These are phyloP conservation scores for Galeopterus variegatus DNA, from an alignment of 2,113 vertebrate species.

Conservation along the genomic window DNA sequence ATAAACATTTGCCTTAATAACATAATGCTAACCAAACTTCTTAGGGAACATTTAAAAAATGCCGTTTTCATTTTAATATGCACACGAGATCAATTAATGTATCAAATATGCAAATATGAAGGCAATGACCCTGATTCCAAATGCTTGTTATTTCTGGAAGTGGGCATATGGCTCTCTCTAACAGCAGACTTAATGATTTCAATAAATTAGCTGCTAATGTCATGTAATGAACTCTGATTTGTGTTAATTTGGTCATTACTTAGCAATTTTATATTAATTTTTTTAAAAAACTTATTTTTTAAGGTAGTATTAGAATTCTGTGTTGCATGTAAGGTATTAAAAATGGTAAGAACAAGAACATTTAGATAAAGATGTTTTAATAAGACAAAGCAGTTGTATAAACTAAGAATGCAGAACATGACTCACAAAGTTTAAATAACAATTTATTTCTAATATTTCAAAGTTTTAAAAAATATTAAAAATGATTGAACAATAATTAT, in stretches of 20 bases:
- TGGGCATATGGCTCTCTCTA: conserved; percentile 85
- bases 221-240: conserved; percentile 87
- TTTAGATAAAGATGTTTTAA: conserved; percentile 61
- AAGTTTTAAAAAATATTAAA: neutral
- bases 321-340: conserved; percentile 70
- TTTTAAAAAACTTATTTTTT: conserved; percentile 74
- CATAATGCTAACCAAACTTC: conserved; percentile 54
- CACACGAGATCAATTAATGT: conserved; percentile 85
- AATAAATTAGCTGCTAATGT: conserved; percentile 86
- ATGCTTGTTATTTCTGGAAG: conserved; percentile 86
- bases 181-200: conserved; percentile 85
- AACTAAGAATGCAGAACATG: conserved; percentile 1
- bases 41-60: conserved; percentile 65
- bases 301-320: conserved; percentile 72
- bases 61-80: conserved; percentile 83
- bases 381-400: conserved; percentile 34
- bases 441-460: conserved; percentile 4
- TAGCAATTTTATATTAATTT: conserved; percentile 85
- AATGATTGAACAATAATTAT: neutral
- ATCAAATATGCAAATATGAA: conserved; percentile 85
- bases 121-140: conserved; percentile 84
- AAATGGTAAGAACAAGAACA: conserved; percentile 58
- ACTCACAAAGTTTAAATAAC: neutral
- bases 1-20: conserved; percentile 73
- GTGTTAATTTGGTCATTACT: conserved; percentile 86